These are phyloP conservation scores for Centropristis striata DNA, from an alignment of 2,113 vertebrate species.

Conservation along the genomic window DNA sequence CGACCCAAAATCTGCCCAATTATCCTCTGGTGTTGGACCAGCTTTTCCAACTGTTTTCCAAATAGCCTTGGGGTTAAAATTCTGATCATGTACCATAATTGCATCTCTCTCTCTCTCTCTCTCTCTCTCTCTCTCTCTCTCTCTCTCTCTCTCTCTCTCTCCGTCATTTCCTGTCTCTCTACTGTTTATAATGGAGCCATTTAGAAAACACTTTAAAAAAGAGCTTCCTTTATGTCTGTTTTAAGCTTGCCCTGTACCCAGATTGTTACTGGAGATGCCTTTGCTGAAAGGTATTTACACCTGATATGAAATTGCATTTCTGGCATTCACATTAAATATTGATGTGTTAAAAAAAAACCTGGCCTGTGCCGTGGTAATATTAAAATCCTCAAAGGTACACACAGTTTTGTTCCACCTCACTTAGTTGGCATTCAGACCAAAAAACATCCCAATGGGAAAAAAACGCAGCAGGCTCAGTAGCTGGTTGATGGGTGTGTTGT, in stretches of 20 bases:
- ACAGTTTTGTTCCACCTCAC: not conserved
- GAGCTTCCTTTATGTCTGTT: not conserved
- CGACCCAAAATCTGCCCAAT: no score
- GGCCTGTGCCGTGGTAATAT: not conserved
- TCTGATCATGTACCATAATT: not conserved
- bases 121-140: not conserved
- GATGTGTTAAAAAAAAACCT: not conserved
- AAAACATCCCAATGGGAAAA: not conserved
- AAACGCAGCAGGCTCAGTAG: not conserved
- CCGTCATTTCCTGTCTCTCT: not conserved
- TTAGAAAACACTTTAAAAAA: not conserved
- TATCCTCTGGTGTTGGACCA: no score
- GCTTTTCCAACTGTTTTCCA: not conserved
- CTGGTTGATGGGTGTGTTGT: not conserved
- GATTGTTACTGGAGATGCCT: not conserved
- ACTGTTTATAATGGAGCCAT: not conserved
- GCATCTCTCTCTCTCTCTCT: not conserved
- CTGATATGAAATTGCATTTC: not conserved
- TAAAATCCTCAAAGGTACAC: not conserved
- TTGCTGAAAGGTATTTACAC: slow-evolving; percentile 4
- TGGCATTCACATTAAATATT: not conserved
- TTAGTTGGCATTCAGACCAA: not conserved
- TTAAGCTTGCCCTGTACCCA: not conserved
- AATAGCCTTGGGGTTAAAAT: not conserved
- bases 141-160: not conserved